A percentile compares a stretch with the other conserved stretches of the same genome.
These are phyloP conservation scores for Idaea straminata DNA, from an alignment of 2,888 invertebrate genomes.

Conservation along the genomic window DNA sequence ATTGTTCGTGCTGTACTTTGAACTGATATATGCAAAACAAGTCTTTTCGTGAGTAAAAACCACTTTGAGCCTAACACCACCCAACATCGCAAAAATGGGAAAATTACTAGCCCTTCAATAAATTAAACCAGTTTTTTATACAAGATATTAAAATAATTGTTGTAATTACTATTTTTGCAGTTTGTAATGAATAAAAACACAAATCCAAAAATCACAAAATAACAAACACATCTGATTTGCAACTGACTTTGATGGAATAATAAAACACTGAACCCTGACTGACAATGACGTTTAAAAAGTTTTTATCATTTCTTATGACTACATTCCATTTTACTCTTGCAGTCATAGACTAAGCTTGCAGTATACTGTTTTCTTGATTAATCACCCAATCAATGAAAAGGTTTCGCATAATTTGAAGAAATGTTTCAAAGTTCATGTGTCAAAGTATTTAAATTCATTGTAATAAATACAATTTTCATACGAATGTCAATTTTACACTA, in stretches of 20 bases:
- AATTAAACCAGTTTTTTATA: background rate
- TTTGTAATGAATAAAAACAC: background rate
- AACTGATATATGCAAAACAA: conserved; percentile 70
- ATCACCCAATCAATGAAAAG: no score
- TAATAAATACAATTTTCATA: no score
- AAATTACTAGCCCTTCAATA: background rate
- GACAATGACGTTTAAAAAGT: background rate
- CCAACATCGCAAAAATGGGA: conserved; percentile 48
- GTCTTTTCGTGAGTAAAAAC: conserved; percentile 62
- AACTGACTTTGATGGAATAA: background rate
- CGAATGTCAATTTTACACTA: no score
- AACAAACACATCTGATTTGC: no score
- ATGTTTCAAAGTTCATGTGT: no score
- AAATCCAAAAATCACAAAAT: background rate
- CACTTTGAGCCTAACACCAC: conserved; percentile 64
- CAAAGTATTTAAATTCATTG: no score
- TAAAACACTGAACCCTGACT: background rate
- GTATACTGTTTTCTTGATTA: no score
- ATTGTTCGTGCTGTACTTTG: conserved; percentile 67
- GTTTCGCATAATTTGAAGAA: no score
- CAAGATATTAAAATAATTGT: background rate
- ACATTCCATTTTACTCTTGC: background rate
- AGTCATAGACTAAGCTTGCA: no score
- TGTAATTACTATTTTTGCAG: background rate
- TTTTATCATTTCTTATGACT: background rate